Conservation (phyloP, 2,797 vertebrate genomes). For the Acipenser ruthenus region DNA sequence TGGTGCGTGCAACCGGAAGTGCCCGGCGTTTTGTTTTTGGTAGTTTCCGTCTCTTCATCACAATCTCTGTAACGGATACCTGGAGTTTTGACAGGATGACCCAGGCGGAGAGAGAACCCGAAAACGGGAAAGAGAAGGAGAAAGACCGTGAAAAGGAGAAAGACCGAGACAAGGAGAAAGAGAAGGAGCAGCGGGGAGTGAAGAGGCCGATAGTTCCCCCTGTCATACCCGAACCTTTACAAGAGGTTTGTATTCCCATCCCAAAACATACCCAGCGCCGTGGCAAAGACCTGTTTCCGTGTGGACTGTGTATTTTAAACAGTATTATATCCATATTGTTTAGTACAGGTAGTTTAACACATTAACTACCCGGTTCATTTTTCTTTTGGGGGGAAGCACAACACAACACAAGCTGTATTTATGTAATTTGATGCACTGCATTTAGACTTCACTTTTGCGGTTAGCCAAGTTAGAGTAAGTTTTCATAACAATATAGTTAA, state of each 20-base stretch:
- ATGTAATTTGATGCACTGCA: too few relatives aligned
- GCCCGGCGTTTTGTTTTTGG: background rate
- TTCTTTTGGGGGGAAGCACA: too few relatives aligned
- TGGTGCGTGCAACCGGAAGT: too few relatives aligned
- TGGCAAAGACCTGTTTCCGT: too few relatives aligned
- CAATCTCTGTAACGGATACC: background rate
- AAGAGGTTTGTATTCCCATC: constrained; percentile 64
- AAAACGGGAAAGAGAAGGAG: constrained; percentile 55
- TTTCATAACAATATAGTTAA: too few relatives aligned
- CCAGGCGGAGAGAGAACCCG: constrained; percentile 60
- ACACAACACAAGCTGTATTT: too few relatives aligned
- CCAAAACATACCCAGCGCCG: background rate
- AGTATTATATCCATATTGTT: too few relatives aligned
- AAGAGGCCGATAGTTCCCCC: constrained; percentile 89
- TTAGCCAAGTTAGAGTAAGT: too few relatives aligned
- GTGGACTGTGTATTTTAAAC: too few relatives aligned
- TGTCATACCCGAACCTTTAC: constrained; percentile 73
- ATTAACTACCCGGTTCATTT: too few relatives aligned
- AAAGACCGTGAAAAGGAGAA: constrained; percentile 46
- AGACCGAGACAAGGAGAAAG: constrained; percentile 56
- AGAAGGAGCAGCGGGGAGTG: constrained; percentile 66
- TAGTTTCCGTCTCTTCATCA: background rate
- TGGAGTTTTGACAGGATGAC: constrained; percentile 41
- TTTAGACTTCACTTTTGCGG: too few relatives aligned
- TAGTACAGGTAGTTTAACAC: too few relatives aligned